Evolutionary conservation across 2,797 vertebrate species (phyloP), one percentile per base, ranked within the genome.

Genomic region (Lithobates sylvaticus): DNA sequence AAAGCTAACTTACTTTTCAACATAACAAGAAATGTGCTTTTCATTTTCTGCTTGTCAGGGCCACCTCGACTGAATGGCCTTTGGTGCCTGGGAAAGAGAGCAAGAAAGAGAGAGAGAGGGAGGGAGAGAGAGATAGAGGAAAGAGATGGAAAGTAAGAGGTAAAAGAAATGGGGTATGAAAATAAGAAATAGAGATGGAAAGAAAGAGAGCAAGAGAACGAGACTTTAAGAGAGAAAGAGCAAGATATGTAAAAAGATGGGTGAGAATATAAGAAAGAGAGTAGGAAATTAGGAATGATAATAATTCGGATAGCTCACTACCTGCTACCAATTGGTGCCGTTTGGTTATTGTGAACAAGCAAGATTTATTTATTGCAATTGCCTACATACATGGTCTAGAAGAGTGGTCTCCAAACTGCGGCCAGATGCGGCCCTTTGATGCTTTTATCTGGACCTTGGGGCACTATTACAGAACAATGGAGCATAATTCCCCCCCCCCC

Each of bases 11-110:
- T 67, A 80, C 80, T 80, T 81, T 64, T 76, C 8, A 50, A 67
- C 70, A 81, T 76, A 81, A 81, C 64, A 58, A 68, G 72, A 80
- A 85, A 86, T 81, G 84, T 81, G 84, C 36, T 76, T 76, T 86
- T 81, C 73, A 83, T 86, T 78, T 83, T 65, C 74, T 32, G 80
- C 85, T 75, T 39, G 34, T 81, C 74, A 50, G 65, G 39, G 73
- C 85, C 80, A 83, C 67, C 26, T 82, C 67, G 26, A 70, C 71
- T 70, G 29, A 34, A 64, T 68, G 54, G 50, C 26, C 36, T 34
- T 32, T 23, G 29, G 67, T 58, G 67, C 78, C 76, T 80, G 84
- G 84, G 77, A 85, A 74, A 79, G 50, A 54, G 50, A 54, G 15
- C 50, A 5, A 15, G 15, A 15, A 47, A 15, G 44, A 39, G 10